These are phyloP conservation scores for Acipenser transmontanus DNA, from an alignment of 2,797 vertebrate genomes.

Conservation along the genomic window DNA sequence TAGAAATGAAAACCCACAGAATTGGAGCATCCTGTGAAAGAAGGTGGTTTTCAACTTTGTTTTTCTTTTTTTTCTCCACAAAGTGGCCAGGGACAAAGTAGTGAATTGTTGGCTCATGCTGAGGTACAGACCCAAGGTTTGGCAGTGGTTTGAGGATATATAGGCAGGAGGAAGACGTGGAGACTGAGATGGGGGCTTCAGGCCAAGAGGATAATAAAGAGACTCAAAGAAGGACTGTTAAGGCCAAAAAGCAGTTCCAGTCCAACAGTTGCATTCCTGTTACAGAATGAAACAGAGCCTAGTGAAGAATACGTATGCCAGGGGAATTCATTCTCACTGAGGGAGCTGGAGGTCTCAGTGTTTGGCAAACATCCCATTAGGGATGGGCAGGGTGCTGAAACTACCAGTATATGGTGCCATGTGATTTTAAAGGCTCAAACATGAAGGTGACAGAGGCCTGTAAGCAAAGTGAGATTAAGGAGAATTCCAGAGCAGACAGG, in stretches of 20 bases:
- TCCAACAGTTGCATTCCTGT: slow-evolving; percentile 2
- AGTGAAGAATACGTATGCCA: not conserved
- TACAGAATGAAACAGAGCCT: not conserved
- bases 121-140: slow-evolving; percentile 11
- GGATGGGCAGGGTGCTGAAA: too few species aligned
- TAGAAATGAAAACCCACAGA: too few species aligned
- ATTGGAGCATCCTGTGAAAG: too few species aligned
- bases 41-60: too few species aligned
- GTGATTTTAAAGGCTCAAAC: too few species aligned
- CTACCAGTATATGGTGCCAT: too few species aligned
- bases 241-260: slow-evolving; percentile 6
- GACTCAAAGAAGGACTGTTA: slow-evolving; percentile 12
- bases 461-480: too few species aligned
- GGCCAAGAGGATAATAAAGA: slow-evolving; percentile 28
- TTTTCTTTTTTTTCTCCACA: too few species aligned
- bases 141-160: slow-evolving; percentile 27
- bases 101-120: slow-evolving; percentile 1
- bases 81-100: too few species aligned
- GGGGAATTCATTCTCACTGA: not conserved
- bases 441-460: too few species aligned
- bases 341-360: not conserved
- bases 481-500: too few species aligned
- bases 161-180: slow-evolving; percentile 36
- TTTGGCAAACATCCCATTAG: too few species aligned
- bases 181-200: slow-evolving; percentile 27